Evolutionary conservation across 2,797 vertebrate genomes (phyloP), one percentile per base, ranked within the genome.

Genomic region (Danio tinwini): DNA sequence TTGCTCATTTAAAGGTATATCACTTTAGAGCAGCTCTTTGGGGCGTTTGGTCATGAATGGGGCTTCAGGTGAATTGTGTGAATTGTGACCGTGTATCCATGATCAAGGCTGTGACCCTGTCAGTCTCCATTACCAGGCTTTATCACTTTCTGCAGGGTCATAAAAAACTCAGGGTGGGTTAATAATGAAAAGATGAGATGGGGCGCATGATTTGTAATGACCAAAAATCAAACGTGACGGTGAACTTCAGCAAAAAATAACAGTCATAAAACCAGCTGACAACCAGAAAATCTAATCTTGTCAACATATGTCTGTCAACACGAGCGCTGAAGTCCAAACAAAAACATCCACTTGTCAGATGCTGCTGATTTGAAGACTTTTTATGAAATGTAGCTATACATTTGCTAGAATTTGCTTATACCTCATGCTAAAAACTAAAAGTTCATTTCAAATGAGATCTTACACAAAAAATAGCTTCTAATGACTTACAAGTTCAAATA

Each of bases 151-250:
- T 21, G 76, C 64, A 39, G 0, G 5, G 29, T 8, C 42, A 8
- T 59, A 78, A 76, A 69, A 69, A 61, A 5, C 29, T 56, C 29
- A 11, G 74, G 29, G 12, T 16, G 29, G 44, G 76, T 61, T 77
- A 69, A 77, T 78, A 63, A 61, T 69, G 7, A 69, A 69, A 50
- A 8, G 29, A n/a, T 50, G 29, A 58, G 42, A 77, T 68, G 53
- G n/a, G 37, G n/a, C 29, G 39, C 29, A 59, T 58, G 74, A 63
- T 62, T 52, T 61, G 56, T 52, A 64, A 70, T 10, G 45, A 78
- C 19, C 70, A 74, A 52, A 80, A 82, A 85, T 69, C 47, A 61
- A 78, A 61, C 53, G 56, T 53, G 53, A 69, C 81, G 21, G 21
- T 63, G 49, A 56, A 13, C 16, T 40, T 7, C 44, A 56, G 59